phyloP scores from a whole-genome alignment of 2,797 vertebrate genomes.

The Cyprinodon diabolis region DNA sequence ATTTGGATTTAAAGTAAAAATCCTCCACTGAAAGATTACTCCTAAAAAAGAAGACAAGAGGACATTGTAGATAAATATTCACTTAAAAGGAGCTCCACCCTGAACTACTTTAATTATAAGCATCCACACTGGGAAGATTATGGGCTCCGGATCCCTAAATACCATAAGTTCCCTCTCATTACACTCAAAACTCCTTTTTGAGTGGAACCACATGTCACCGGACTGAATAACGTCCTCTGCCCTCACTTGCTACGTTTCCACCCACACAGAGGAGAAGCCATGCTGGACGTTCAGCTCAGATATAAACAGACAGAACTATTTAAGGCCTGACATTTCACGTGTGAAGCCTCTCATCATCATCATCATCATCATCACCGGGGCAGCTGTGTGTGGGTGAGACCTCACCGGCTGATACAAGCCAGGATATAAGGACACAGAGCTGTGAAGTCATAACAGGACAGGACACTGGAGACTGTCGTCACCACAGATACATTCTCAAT shows the following conservation, averaged over 20 bases:
- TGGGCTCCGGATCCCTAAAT: conserved; percentile 21
- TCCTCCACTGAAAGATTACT: background rate
- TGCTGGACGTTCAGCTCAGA: conserved; percentile 43
- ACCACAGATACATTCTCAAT: conserved; percentile 7
- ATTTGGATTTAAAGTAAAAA: background rate
- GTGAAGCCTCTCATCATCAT: conserved; percentile 27
- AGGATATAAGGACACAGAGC: background rate
- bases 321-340: conserved; percentile 61
- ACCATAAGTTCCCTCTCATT: conserved; percentile 30
- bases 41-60: conserved; percentile 21
- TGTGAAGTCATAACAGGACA: too few relatives aligned
- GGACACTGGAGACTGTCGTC: conserved; percentile 3
- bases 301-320: conserved; percentile 70
- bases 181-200: conserved; percentile 17
- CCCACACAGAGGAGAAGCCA: conserved; percentile 14
- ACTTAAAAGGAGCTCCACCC: conserved; percentile 48
- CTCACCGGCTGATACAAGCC: conserved; percentile 11
- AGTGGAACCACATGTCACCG: background rate
- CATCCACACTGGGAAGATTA: conserved; percentile 37
- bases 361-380: conserved; percentile 7
- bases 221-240: background rate
- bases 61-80: background rate
- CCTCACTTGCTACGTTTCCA: conserved; percentile 4
- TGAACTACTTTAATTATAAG: conserved; percentile 25
- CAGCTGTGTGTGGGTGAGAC: conserved; percentile 64